Percentiles rank a stretch among this genome's conserved stretches.
Evolutionary conservation across 1,140 invertebrate genomes (phyloP).

Genomic region (Tetramorium alpestre): DNA sequence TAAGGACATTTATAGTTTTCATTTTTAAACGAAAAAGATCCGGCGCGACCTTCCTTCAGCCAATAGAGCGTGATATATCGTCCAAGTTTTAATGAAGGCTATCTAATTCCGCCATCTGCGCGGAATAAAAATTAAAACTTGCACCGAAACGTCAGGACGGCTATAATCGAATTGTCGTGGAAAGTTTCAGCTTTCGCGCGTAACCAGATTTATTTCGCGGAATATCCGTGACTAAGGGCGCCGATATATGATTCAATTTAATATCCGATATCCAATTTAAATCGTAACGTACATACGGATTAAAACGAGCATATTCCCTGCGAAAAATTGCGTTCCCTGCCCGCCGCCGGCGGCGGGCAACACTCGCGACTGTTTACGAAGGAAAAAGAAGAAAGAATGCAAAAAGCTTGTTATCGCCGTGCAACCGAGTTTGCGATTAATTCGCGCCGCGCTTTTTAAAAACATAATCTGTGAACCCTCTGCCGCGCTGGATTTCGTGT

Average conservation of each 20-base stretch:
- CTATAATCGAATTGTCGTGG: conserved; percentile 58
- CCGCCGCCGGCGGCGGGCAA: background rate
- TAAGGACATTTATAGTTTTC: conserved; percentile 1
- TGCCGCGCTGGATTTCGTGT: background rate
- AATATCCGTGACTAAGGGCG: conserved; percentile 57
- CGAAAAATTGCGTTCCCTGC: conserved; percentile 37
- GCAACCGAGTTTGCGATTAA: conserved; percentile 50
- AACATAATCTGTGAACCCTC: conserved; percentile 29
- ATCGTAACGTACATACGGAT: conserved; percentile 56
- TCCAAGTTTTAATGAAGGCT: conserved; percentile 59
- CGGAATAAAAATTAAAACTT: conserved; percentile 55
- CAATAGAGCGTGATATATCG: conserved; percentile 55
- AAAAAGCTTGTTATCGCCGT: conserved; percentile 50
- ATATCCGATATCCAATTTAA: conserved; percentile 62
- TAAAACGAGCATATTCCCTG: conserved; percentile 47
- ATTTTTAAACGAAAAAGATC: conserved; percentile 20
- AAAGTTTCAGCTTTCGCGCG: conserved; percentile 60
- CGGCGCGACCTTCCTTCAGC: conserved; percentile 22
- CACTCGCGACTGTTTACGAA: conserved; percentile 40
- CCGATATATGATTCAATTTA: conserved; percentile 57
- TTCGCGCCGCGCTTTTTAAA: conserved; percentile 28
- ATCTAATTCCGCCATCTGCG: conserved; percentile 54
- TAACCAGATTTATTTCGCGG: conserved; percentile 56
- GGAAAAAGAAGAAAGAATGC: conserved; percentile 35
- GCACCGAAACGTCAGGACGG: conserved; percentile 44